Base-by-base conservation (phyloP, 2,797 vertebrate species). In the Chanos chanos region DNA sequence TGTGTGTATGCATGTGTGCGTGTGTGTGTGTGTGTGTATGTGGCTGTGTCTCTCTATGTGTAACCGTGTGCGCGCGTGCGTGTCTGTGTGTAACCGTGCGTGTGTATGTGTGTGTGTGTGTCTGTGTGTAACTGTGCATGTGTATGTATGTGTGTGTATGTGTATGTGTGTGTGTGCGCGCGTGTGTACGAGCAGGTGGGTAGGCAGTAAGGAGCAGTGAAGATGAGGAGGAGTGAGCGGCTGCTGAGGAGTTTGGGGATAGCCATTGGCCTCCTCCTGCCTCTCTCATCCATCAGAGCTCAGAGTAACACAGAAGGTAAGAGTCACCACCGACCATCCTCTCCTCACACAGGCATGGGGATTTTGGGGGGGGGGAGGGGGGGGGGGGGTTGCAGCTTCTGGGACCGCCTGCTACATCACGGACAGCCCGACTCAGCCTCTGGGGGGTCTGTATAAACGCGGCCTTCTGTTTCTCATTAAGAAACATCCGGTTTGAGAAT, bases 301-400 rank as follows among this genome's bases (percentile, higher is more conserved):
- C 88, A 88, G 76, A 72, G 83, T 74, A n/a, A n/a, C n/a, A 78
- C 73, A 16, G 87, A 85, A 83, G 87, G 89, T 91, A 86, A 64
- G 69, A 16, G 24, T 31, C 33, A 5, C 19, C 21, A 16, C 16
- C 27, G 1, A 39, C 5, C 44, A 24, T 28, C 24, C 18, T 49
- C 74, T 45, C 71, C 67, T 49, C 57, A 13, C 22, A 27, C 22
- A 24, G 65, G 56, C n/a, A n/a, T n/a, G n/a, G n/a, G n/a, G n/a
- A n/a, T n/a, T n/a, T n/a, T n/a, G n/a, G n/a, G n/a, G n/a, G n/a
- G n/a, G n/a, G n/a, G n/a, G n/a, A n/a, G n/a, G n/a, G n/a, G n/a
- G n/a, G n/a, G n/a, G n/a, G n/a, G n/a, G n/a, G n/a, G n/a, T n/a
- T n/a, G n/a, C n/a, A n/a, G n/a, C n/a, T n/a, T n/a, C n/a, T n/a